phyloP scores from a whole-genome alignment of 2,797 vertebrate genomes.

The Brachymystax lenok region DNA sequence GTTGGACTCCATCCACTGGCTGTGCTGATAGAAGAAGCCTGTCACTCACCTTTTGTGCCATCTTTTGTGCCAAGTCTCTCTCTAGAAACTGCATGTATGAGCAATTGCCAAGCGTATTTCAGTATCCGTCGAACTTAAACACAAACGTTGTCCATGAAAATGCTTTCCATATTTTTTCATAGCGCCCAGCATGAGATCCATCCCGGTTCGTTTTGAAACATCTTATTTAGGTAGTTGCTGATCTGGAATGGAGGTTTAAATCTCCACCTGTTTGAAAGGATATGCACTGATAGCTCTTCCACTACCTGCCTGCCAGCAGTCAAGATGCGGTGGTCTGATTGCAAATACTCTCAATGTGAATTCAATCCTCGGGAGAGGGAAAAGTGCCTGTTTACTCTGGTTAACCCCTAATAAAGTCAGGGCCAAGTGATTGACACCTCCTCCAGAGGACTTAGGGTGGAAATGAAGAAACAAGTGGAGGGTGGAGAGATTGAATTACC shows the following conservation, averaged over 20 bases:
- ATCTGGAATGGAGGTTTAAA: conserved; percentile 48
- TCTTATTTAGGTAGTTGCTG: conserved; percentile 47
- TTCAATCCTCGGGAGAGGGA: conserved; percentile 22
- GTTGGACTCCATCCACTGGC: neutral
- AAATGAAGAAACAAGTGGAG: neutral
- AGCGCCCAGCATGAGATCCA: neutral
- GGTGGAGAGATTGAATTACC: neutral
- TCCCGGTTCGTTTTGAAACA: conserved; percentile 26
- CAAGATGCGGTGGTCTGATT: conserved; percentile 49
- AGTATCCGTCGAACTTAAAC: neutral
- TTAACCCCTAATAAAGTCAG: conserved; percentile 59
- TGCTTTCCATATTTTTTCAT: conserved; percentile 11
- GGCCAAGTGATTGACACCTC: conserved; percentile 46
- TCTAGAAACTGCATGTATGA: neutral
- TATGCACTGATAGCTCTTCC: conserved; percentile 31
- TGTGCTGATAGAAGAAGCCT: neutral
- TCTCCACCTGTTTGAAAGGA: conserved; percentile 52
- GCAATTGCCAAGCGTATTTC: neutral
- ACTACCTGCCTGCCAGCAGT: conserved; percentile 26
- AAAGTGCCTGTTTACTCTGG: conserved; percentile 43
- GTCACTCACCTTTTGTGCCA: neutral
- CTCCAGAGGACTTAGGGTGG: conserved; percentile 29
- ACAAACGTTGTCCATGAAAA: neutral
- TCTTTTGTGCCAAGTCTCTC: neutral
- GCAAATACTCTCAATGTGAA: conserved; percentile 23